phyloP scores from a whole-genome alignment of 2,113 vertebrate genomes.

The Pluvianellus socialis region DNA sequence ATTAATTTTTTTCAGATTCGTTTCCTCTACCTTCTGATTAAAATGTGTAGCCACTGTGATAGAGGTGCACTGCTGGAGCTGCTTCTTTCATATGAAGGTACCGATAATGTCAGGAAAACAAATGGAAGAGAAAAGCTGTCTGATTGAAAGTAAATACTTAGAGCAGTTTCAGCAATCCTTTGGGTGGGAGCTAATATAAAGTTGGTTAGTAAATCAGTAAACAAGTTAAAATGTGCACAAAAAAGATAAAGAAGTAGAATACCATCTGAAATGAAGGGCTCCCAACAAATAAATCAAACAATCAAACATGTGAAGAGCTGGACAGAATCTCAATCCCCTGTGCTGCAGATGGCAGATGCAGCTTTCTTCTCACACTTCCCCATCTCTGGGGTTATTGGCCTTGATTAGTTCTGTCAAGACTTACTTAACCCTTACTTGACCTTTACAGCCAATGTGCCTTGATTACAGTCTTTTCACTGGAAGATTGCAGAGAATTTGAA shows the following conservation, averaged over 20 bases:
- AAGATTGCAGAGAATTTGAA: background rate
- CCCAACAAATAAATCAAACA: constrained; percentile 52
- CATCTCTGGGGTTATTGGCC: constrained; percentile 4
- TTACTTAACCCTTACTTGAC: constrained; percentile 25
- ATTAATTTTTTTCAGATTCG: constrained; percentile 48
- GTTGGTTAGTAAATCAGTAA: constrained; percentile 72
- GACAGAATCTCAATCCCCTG: constrained; percentile 34
- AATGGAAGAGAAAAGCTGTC: constrained; percentile 65
- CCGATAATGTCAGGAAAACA: constrained; percentile 71
- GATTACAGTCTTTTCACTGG: background rate
- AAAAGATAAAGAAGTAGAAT: constrained; percentile 69
- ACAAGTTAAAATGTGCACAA: constrained; percentile 71
- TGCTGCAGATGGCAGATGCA: background rate
- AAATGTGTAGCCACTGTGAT: constrained; percentile 45
- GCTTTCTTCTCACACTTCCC: background rate
- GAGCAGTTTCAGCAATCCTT: constrained; percentile 59
- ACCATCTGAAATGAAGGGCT: constrained; percentile 42
- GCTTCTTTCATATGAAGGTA: constrained; percentile 44
- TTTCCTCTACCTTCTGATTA: constrained; percentile 51
- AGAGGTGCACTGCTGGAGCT: constrained; percentile 39
- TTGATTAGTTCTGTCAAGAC: constrained; percentile 9
- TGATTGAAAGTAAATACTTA: constrained; percentile 72
- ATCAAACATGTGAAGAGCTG: constrained; percentile 39
- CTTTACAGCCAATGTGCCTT: background rate
- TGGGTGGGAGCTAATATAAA: constrained; percentile 68